Evolutionary conservation across 2,888 invertebrate species (phyloP).

Genomic region (Malacosoma neustria): DNA sequence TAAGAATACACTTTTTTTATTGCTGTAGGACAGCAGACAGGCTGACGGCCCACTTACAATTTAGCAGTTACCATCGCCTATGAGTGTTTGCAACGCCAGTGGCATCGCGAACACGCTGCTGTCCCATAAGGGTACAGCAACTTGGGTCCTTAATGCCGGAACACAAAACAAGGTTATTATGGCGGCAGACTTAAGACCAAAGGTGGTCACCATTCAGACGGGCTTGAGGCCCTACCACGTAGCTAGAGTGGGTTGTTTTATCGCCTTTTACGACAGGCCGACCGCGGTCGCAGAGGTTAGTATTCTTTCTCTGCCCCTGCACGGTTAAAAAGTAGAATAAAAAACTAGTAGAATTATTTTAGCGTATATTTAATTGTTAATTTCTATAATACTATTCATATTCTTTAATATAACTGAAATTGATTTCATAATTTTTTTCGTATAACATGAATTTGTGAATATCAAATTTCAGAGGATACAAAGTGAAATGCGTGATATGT

Average conservation of each 20-base stretch:
- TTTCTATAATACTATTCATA: too few species aligned
- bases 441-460: too few species aligned
- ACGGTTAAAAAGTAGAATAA: background rate
- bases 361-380: too few species aligned
- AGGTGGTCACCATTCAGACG: background rate
- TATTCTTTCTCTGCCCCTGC: background rate
- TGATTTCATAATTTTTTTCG: too few species aligned
- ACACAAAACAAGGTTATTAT: background rate
- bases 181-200: background rate
- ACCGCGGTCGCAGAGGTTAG: background rate
- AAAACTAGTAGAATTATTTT: too few species aligned
- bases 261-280: background rate
- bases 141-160: background rate
- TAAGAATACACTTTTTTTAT: background rate
- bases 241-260: background rate
- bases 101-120: background rate
- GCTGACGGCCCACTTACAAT: background rate
- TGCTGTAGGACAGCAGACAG: background rate
- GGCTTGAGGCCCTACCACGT: background rate
- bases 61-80: background rate
- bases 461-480: slow-evolving; percentile 34
- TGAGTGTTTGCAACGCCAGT: background rate
- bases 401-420: too few species aligned
- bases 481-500: slow-evolving; percentile 72
- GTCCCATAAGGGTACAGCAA: background rate